Evolutionary conservation across 1,140 invertebrate species (phyloP).

Genomic region (Drosophila lini): DNA sequence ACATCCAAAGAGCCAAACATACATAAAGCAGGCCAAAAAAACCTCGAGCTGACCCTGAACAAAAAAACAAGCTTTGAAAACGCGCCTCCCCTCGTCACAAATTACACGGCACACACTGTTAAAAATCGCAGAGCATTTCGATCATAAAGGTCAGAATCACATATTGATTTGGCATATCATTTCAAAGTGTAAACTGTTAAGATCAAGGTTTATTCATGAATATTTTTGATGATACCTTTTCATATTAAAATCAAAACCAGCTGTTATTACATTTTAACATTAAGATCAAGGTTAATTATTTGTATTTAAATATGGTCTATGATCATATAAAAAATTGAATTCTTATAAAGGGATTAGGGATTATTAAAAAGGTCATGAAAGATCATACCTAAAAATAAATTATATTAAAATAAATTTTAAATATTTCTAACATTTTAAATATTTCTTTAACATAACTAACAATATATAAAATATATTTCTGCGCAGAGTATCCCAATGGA

Average conservation of each 20-base stretch:
- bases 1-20: slow-evolving; percentile 41
- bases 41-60: slow-evolving; percentile 49
- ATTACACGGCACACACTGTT: slow-evolving; percentile 24
- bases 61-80: slow-evolving; percentile 48
- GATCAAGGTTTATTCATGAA: slow-evolving; percentile 6
- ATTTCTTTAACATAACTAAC: not conserved
- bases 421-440: not conserved
- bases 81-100: slow-evolving; percentile 45
- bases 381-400: not conserved
- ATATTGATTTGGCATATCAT: slow-evolving; percentile 1
- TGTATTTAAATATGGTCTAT: not conserved
- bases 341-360: not conserved
- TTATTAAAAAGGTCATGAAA: not conserved
- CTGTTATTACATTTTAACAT: not conserved
- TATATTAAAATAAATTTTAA: no score
- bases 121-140: slow-evolving; percentile 5
- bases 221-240: not conserved
- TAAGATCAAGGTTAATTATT: not conserved
- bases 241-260: not conserved
- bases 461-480: slow-evolving; percentile 2
- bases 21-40: slow-evolving; percentile 42
- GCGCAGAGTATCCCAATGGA: slow-evolving; percentile 2
- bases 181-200: not conserved
- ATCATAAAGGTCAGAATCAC: slow-evolving; percentile 12
- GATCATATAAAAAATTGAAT: no score